Base-by-base conservation (phyloP, 2,113 vertebrate species). In the Eptesicus fuscus region DNA sequence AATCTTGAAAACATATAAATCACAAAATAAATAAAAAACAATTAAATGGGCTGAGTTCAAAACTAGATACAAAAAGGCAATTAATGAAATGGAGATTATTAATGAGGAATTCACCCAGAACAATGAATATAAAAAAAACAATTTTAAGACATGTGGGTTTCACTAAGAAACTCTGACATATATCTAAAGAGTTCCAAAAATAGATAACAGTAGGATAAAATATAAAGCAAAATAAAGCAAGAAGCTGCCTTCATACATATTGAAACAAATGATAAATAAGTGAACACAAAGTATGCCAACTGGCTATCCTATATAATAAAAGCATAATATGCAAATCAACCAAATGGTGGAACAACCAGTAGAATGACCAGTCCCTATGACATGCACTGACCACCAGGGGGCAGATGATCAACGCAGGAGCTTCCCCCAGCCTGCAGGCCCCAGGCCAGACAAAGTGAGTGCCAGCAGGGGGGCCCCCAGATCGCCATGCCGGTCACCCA, bases 21-120 rank as follows among this genome's bases (percentile, higher is more conserved):
- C 77, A 87, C 12, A 69, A 8, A 90, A 83, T 23, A 16, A 80
- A 80, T 35, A 87, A 94, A 96, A 92, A 40, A 67, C 23, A 91
- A 71, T 30, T 32, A 59, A 69, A 82, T 42, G 37, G 22, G 7
- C 18, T 78, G 79, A 88, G 7, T 8, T 88, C 49, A 93, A 69
- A 89, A 92, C 20, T 10, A 59, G 30, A 80, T 4, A 13, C 35
- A 79, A 79, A 89, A 88, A 90, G 4, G 92, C 51, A 92, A 83
- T 49, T 22, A 90, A 20, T 77, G 18, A 86, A 86, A 67, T n/a
- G n/a, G 63, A 86, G 10, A 23, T 35, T 5, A 90, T 2, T 86
- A 79, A 95, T 61, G 16, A 94, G 49, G 23, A 51, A 86, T 42
- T 82, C n/a, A 77, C 47, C 18, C 11, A 95, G 16, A 71, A 88